Conservation (phyloP, 1,140 invertebrate species). For the Cepaea nemoralis region DNA sequence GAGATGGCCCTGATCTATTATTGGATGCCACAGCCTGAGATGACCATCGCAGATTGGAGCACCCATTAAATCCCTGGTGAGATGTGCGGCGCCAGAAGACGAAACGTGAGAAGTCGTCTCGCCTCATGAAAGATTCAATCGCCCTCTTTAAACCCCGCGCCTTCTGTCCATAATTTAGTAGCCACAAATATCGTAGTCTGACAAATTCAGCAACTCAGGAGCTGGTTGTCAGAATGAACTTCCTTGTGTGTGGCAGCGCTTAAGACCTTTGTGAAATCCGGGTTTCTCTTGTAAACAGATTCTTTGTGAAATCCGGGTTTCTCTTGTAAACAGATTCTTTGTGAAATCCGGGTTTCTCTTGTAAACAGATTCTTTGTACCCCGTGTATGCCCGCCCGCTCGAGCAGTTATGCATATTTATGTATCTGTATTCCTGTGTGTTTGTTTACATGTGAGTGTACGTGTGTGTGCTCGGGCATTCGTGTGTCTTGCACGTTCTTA, state of each 20-base stretch:
- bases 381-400: too few relatives aligned
- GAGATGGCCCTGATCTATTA: background rate
- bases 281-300: background rate
- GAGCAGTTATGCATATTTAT: too few relatives aligned
- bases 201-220: background rate
- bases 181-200: background rate
- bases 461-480: too few relatives aligned
- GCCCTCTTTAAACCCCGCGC: slow-evolving; percentile 20
- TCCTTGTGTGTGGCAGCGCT: background rate
- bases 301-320: background rate
- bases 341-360: background rate
- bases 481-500: too few relatives aligned
- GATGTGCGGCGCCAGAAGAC: background rate
- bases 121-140: slow-evolving; percentile 35
- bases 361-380: too few relatives aligned
- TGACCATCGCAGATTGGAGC: slow-evolving; percentile 25
- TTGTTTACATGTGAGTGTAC: too few relatives aligned
- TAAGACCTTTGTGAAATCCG: background rate
- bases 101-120: slow-evolving; percentile 24
- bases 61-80: slow-evolving; percentile 4
- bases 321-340: background rate
- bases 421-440: too few relatives aligned
- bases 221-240: background rate
- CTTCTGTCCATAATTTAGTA: slow-evolving; percentile 33
- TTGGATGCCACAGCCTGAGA: background rate